Conservation (phyloP, 1,140 invertebrate genomes). For the Eumeta japonica region DNA sequence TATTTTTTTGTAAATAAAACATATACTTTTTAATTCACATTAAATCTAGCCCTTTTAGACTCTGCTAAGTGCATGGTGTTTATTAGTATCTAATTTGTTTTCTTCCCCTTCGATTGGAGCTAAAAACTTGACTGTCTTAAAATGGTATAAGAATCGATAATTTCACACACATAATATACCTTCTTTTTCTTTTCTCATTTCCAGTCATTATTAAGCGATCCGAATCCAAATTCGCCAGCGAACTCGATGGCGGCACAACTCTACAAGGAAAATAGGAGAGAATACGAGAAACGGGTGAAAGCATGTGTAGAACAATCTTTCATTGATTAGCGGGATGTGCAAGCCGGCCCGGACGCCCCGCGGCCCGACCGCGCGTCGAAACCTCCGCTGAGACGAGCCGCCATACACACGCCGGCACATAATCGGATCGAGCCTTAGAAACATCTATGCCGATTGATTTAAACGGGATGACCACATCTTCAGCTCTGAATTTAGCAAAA, state of each 20-base stretch:
- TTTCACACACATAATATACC: background rate
- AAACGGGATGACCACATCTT: background rate
- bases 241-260: slow-evolving; percentile 95
- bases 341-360: slow-evolving; percentile 20
- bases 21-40: too few species aligned
- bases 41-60: too few species aligned
- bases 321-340: slow-evolving; percentile 72
- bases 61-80: too few species aligned
- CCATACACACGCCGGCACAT: background rate
- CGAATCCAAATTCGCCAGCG: slow-evolving; percentile 94
- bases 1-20: too few species aligned
- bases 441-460: background rate
- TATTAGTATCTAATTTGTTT: too few species aligned
- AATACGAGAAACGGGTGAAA: slow-evolving; percentile 96
- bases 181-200: slow-evolving; percentile 51
- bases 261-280: slow-evolving; percentile 91
- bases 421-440: background rate
- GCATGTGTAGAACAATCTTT: slow-evolving; percentile 95
- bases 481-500: background rate
- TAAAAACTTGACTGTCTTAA: too few species aligned
- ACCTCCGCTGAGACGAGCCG: slow-evolving; percentile 18
- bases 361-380: slow-evolving; percentile 26
- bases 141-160: too few species aligned
- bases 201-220: slow-evolving; percentile 91
- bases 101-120: too few species aligned